Evolutionary conservation across 2,113 vertebrate species (phyloP).

Genomic region (Hippocampus barbouri): DNA sequence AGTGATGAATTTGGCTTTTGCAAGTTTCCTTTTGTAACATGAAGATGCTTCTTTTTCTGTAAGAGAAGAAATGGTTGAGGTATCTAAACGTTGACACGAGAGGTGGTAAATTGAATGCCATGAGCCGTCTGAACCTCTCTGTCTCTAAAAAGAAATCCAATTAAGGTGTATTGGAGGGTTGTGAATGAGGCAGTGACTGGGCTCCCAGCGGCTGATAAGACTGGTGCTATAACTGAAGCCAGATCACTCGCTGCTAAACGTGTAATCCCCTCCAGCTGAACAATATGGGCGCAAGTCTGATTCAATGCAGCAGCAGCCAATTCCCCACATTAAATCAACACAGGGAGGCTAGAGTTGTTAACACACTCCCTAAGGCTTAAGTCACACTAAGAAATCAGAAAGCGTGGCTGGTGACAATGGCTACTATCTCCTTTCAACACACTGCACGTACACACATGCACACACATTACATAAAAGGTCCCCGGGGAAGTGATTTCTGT

Average conservation of each 20-base stretch:
- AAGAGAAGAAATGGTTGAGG: conserved; percentile 56
- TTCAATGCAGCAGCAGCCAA: conserved; percentile 93
- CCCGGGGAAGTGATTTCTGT: conserved; percentile 69
- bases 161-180: conserved; percentile 99
- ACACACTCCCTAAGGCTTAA: conserved; percentile 89
- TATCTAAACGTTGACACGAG: conserved; percentile 87
- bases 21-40: conserved; percentile 84
- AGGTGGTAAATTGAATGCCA: conserved; percentile 93
- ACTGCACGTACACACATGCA: conserved; percentile 23
- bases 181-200: conserved; percentile 97
- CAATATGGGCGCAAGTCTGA: conserved; percentile 77
- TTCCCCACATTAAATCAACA: conserved; percentile 95
- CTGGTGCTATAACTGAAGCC: conserved; percentile 74
- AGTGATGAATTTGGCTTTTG: conserved; percentile 84
- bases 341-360: conserved; percentile 50
- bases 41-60: conserved; percentile 70
- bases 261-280: conserved; percentile 91
- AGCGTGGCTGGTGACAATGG: conserved; percentile 59
- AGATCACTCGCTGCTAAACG: conserved; percentile 89
- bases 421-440: conserved; percentile 46
- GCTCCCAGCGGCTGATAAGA: conserved; percentile 89
- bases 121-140: conserved; percentile 92
- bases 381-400: conserved; percentile 64
- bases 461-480: conserved; percentile 59
- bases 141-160: conserved; percentile 99